Percentiles rank a stretch among this genome's conserved stretches.
phyloP scores from a whole-genome alignment of 2,113 vertebrate genomes.

The Cyanoderma ruficeps region DNA sequence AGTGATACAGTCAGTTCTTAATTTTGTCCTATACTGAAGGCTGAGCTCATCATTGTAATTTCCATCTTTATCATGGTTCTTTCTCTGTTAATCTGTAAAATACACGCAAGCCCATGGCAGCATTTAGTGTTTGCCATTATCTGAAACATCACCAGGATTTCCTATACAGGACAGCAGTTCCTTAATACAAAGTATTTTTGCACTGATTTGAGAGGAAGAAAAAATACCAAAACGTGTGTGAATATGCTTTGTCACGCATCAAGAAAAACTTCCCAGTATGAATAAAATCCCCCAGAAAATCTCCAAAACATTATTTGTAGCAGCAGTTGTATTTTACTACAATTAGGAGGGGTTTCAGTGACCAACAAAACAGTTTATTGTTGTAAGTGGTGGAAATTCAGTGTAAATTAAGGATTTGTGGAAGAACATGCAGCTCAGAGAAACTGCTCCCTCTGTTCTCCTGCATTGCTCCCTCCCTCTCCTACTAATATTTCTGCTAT shows the following conservation, averaged over 20 bases:
- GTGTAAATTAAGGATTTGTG: background rate
- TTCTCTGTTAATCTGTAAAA: background rate
- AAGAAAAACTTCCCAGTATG: background rate
- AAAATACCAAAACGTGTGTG: background rate
- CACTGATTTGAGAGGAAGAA: background rate
- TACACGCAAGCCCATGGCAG: background rate
- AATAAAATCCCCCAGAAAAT: background rate
- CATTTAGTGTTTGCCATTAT: background rate
- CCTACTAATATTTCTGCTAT: background rate
- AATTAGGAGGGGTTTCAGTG: background rate
- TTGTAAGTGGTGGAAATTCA: background rate
- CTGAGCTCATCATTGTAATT: background rate
- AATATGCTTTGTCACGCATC: fast-evolving
- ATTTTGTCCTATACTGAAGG: background rate
- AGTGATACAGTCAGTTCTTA: background rate
- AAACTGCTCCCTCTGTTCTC: background rate
- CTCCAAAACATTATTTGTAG: background rate
- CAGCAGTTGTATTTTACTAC: background rate
- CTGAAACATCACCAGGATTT: background rate
- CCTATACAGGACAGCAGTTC: background rate
- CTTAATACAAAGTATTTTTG: background rate
- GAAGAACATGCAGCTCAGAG: background rate
- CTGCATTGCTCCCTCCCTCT: background rate
- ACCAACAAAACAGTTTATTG: background rate
- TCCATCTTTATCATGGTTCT: background rate